Conservation (phyloP, 1,140 invertebrate genomes). For the Aethina tumida region DNA sequence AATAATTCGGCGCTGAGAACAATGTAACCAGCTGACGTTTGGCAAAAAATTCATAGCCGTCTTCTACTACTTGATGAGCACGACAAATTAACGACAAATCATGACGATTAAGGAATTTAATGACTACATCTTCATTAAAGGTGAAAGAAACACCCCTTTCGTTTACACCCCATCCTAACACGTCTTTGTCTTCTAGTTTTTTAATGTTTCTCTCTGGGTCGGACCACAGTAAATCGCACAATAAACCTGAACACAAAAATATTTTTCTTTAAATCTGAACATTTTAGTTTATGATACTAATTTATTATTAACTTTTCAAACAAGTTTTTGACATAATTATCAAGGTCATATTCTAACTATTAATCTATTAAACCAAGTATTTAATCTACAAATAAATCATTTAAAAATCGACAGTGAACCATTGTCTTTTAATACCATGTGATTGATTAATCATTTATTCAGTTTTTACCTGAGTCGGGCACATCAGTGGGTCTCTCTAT, state of each 20-base stretch:
- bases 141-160: constrained; percentile 83
- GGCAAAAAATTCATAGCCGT: constrained; percentile 48
- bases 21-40: constrained; percentile 85
- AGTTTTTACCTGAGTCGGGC: constrained; percentile 75
- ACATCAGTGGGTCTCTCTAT: constrained; percentile 91
- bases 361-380: no score
- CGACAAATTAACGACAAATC: constrained; percentile 82
- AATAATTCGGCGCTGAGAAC: constrained; percentile 82
- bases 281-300: not conserved
- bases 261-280: not conserved
- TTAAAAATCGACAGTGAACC: no score
- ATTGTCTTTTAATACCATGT: no score
- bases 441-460: no score
- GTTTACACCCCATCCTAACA: constrained; percentile 79
- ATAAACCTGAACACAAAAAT: constrained; percentile 42
- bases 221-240: constrained; percentile 84
- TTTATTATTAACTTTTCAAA: no score
- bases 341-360: no score
- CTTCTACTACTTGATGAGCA: constrained; percentile 82
- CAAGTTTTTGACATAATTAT: no score
- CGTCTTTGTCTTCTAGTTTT: no score
- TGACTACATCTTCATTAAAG: constrained; percentile 74
- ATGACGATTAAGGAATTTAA: constrained; percentile 75
- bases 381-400: no score
- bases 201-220: no score